These are phyloP conservation scores for Chelmon rostratus DNA, from an alignment of 2,797 vertebrate genomes.

Conservation along the genomic window DNA sequence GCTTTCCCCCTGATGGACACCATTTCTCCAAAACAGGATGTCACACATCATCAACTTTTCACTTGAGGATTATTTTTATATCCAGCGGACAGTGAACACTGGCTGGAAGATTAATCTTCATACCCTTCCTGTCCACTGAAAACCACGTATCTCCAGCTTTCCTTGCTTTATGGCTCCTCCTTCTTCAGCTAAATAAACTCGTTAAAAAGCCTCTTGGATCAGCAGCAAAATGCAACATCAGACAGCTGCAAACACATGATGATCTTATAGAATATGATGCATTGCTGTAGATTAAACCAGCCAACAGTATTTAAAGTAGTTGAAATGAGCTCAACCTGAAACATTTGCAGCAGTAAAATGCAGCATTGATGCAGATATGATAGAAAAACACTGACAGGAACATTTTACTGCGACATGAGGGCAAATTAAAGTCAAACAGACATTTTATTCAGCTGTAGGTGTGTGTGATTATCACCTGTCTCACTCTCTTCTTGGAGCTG, in stretches of 20 bases:
- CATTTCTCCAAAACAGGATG: constrained; percentile 66
- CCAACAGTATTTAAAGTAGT: too few species aligned
- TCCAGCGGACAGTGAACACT: not conserved
- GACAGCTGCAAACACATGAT: not conserved
- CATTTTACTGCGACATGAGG: too few species aligned
- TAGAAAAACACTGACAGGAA: too few species aligned
- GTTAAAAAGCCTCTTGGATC: not conserved
- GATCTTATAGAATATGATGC: too few species aligned
- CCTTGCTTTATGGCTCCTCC: too few species aligned
- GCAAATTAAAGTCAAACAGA: too few species aligned
- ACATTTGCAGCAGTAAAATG: not conserved
- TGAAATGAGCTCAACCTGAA: too few species aligned
- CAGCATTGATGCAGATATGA: too few species aligned
- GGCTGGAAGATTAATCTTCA: constrained; percentile 12
- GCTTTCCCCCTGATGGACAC: constrained; percentile 3
- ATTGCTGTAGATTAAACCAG: too few species aligned
- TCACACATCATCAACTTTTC: constrained; percentile 51
- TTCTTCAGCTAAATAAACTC: not conserved
- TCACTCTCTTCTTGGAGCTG: constrained; percentile 92
- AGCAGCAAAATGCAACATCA: not conserved
- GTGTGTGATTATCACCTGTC: constrained; percentile 85
- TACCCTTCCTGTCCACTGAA: not conserved
- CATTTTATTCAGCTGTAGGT: not conserved
- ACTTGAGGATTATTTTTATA: constrained; percentile 31
- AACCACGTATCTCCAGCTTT: not conserved